Percentiles rank a stretch among this genome's conserved stretches.
Evolutionary conservation across 2,113 vertebrate genomes (phyloP).

Genomic region (Centropristis striata): DNA sequence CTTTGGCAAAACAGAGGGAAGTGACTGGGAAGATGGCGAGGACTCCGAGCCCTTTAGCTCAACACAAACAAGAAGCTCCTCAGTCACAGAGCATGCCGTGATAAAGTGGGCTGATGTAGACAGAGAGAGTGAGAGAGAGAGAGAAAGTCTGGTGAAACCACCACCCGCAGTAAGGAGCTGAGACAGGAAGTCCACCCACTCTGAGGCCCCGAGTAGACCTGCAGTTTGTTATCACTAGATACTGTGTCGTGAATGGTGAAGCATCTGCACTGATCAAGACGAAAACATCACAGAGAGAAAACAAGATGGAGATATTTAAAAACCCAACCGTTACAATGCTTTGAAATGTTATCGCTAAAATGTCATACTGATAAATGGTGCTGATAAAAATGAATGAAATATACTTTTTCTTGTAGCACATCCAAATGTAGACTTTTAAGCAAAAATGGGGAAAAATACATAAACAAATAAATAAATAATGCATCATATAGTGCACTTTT

Average conservation of each 20-base stretch:
- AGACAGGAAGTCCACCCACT: constrained; percentile 79
- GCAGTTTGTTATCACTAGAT: constrained; percentile 63
- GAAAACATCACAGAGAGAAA: constrained; percentile 33
- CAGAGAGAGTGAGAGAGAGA: constrained; percentile 30
- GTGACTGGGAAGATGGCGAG: constrained; percentile 86
- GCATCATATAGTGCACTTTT: neutral
- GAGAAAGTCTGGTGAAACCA: constrained; percentile 50
- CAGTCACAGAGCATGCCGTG: constrained; percentile 39
- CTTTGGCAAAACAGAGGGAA: constrained; percentile 93
- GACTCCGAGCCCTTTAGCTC: constrained; percentile 67
- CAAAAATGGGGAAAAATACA: neutral
- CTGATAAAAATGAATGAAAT: neutral
- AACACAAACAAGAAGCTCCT: constrained; percentile 71
- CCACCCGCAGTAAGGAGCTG: constrained; percentile 43
- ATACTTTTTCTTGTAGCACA: neutral
- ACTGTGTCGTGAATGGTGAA: constrained; percentile 39
- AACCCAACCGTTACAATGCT: neutral
- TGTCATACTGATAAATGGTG: neutral
- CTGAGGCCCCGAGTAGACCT: constrained; percentile 53
- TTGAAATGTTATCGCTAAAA: neutral
- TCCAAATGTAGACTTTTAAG: neutral
- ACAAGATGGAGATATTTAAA: constrained; percentile 3
- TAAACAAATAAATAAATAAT: neutral
- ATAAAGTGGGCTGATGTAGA: constrained; percentile 67
- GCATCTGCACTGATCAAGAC: constrained; percentile 29